These are phyloP conservation scores for Thera obeliscata DNA, from an alignment of 2,888 invertebrate species.

Conservation along the genomic window DNA sequence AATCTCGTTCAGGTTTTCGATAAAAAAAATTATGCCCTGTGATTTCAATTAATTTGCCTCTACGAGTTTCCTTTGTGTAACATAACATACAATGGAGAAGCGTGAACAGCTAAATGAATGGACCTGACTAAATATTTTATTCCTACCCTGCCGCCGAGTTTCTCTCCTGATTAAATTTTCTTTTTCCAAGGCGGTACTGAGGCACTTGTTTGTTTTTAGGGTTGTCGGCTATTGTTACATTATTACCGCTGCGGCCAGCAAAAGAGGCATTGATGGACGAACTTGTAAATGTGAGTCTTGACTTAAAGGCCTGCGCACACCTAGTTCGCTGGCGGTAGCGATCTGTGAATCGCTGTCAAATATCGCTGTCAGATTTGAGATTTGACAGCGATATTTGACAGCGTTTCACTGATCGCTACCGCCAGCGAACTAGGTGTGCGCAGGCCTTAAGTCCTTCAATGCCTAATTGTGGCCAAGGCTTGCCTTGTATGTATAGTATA, in stretches of 20 bases:
- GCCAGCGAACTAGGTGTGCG: too few relatives aligned
- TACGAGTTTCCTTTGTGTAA: conserved; percentile 6
- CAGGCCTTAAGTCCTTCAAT: too few relatives aligned
- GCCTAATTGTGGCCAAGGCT: too few relatives aligned
- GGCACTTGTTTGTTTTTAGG: conserved; percentile 27
- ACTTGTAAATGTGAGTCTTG: too few relatives aligned
- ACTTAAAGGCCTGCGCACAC: too few relatives aligned
- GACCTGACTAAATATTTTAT: conserved; percentile 22
- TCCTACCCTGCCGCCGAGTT: conserved; percentile 9
- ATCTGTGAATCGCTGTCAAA: too few relatives aligned
- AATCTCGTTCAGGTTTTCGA: background rate
- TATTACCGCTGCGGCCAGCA: background rate
- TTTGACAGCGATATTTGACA: too few relatives aligned
- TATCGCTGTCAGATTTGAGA: too few relatives aligned
- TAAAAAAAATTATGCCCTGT: background rate
- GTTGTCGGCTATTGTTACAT: conserved; percentile 17
- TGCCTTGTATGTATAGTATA: too few relatives aligned
- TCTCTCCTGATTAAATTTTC: conserved; percentile 37
- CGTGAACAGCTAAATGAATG: conserved; percentile 13
- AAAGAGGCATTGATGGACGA: too few relatives aligned
- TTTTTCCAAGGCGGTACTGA: conserved; percentile 16
- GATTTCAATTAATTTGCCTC: conserved; percentile 22
- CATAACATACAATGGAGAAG: conserved; percentile 4
- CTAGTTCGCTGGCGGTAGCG: too few relatives aligned
- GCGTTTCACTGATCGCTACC: too few relatives aligned